Percentiles rank a stretch among this genome's conserved stretches.
These are phyloP conservation scores for Calliopum simillimum DNA, from an alignment of 2,888 invertebrate genomes.

Conservation along the genomic window DNA sequence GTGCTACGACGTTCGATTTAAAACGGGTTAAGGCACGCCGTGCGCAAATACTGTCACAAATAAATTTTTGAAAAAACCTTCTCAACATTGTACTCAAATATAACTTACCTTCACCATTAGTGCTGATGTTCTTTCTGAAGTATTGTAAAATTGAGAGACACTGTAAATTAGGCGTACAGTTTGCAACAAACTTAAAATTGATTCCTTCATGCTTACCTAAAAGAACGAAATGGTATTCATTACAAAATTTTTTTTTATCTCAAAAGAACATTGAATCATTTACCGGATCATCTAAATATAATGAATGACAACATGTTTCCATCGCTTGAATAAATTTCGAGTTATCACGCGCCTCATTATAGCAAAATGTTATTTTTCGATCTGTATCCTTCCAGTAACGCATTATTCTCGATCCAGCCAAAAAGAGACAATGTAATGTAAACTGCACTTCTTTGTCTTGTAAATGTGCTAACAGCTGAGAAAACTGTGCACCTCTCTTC, in stretches of 20 bases:
- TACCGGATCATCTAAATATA: constrained; percentile 93
- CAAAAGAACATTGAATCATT: constrained; percentile 30
- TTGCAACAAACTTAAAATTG: constrained; percentile 88
- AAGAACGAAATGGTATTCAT: constrained; percentile 14
- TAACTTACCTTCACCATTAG: constrained; percentile 92
- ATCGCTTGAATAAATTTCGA: constrained; percentile 94
- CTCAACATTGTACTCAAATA: neutral
- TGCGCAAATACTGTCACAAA: too few species aligned
- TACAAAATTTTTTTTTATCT: constrained; percentile 1
- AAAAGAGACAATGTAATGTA: constrained; percentile 80
- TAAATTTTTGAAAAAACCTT: too few species aligned
- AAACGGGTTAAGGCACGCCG: too few species aligned
- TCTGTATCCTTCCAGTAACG: constrained; percentile 88
- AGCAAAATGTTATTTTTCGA: constrained; percentile 91
- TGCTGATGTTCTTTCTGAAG: constrained; percentile 94
- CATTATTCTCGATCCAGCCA: constrained; percentile 82
- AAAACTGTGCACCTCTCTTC: constrained; percentile 92
- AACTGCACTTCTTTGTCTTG: constrained; percentile 82
- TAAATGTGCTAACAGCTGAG: constrained; percentile 82
- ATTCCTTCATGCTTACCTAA: constrained; percentile 84
- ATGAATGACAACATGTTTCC: constrained; percentile 93
- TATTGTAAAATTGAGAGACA: constrained; percentile 96
- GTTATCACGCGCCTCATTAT: constrained; percentile 95
- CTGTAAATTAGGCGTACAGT: constrained; percentile 93
- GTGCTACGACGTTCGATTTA: too few species aligned